Evolutionary conservation across 2,113 vertebrate genomes (phyloP).

Genomic region (Otus sunia): DNA sequence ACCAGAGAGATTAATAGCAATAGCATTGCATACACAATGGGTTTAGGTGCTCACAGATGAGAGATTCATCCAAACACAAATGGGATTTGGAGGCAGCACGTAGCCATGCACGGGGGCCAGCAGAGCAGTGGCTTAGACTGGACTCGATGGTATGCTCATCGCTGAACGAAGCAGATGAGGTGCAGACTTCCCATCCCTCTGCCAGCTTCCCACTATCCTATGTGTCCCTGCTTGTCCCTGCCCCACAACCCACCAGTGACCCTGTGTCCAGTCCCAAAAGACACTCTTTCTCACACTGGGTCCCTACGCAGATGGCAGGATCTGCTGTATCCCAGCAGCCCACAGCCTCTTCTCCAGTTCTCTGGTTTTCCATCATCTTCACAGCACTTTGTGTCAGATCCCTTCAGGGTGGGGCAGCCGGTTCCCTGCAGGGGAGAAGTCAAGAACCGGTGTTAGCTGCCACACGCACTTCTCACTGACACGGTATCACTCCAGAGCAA

Average conservation of each 20-base stretch:
- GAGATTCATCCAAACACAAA: background rate
- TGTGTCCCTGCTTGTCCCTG: background rate
- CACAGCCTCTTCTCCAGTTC: background rate
- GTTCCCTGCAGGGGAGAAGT: background rate
- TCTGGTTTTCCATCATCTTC: background rate
- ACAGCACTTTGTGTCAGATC: background rate
- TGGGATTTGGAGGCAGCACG: background rate
- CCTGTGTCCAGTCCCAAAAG: background rate
- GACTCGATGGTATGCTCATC: accelerated
- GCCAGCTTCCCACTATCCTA: background rate
- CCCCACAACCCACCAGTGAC: background rate
- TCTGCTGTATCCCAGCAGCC: background rate
- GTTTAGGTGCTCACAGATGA: background rate
- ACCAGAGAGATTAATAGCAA: background rate
- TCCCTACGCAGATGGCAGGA: background rate
- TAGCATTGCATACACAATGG: background rate
- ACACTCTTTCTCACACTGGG: background rate
- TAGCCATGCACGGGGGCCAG: accelerated
- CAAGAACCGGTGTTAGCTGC: background rate
- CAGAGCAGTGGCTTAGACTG: background rate
- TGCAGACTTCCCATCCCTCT: background rate
- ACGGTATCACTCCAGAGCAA: background rate
- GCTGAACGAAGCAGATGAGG: accelerated
- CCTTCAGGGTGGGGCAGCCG: background rate
- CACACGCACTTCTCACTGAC: background rate